These are phyloP conservation scores for Herminia tarsipennalis DNA, from an alignment of 2,888 invertebrate species.

Conservation along the genomic window DNA sequence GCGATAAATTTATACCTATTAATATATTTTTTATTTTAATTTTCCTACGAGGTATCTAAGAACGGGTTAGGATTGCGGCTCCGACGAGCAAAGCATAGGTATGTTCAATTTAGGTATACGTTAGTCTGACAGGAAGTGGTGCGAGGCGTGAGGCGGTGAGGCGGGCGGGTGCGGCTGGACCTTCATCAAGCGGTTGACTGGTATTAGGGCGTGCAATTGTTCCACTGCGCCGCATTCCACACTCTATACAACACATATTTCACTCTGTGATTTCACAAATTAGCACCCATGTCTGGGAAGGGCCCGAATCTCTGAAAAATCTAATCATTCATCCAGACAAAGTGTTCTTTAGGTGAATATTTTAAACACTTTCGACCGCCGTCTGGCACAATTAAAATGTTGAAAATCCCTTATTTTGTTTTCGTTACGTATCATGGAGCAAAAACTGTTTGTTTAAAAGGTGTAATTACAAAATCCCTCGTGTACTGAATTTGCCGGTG, in stretches of 20 bases:
- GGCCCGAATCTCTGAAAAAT: slow-evolving; percentile 45
- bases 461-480: slow-evolving; percentile 81
- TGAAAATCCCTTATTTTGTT: slow-evolving; percentile 53
- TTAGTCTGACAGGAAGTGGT: slow-evolving; percentile 53
- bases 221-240: slow-evolving; percentile 76
- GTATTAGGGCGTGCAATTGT: slow-evolving; percentile 82
- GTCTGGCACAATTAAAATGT: slow-evolving; percentile 50
- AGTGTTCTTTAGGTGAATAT: slow-evolving; percentile 35
- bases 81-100: slow-evolving; percentile 25
- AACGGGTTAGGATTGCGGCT: background rate
- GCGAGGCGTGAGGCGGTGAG: slow-evolving; percentile 36
- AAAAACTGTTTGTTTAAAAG: slow-evolving; percentile 74
- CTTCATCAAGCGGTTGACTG: slow-evolving; percentile 85
- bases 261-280: slow-evolving; percentile 79
- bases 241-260: slow-evolving; percentile 73
- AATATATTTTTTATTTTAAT: background rate
- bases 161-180: slow-evolving; percentile 59
- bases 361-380: slow-evolving; percentile 22
- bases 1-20: too few species aligned
- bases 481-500: slow-evolving; percentile 75
- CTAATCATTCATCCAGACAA: slow-evolving; percentile 37
- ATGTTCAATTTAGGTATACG: slow-evolving; percentile 36
- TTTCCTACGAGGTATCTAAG: background rate
- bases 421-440: slow-evolving; percentile 61
- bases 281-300: slow-evolving; percentile 65